Conservation (phyloP, 2,797 vertebrate species). For the Neoniphon sammara region DNA sequence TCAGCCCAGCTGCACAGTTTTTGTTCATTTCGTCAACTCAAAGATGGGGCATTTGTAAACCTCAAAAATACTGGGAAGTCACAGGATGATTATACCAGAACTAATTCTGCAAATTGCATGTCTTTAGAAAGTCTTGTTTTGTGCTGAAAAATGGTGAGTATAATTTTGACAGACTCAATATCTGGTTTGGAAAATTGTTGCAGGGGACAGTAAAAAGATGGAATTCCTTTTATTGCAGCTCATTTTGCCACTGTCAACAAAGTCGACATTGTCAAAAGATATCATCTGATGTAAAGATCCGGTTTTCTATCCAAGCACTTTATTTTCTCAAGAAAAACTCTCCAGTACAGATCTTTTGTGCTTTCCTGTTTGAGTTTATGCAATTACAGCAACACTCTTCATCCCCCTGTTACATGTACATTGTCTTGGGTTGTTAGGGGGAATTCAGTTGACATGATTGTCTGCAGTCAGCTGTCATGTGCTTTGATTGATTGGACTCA, state of each 20-base stretch:
- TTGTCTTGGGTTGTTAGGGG: conserved; percentile 29
- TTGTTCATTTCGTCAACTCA: conserved; percentile 21
- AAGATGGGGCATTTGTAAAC: conserved; percentile 28
- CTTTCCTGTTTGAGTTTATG: background rate
- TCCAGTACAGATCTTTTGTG: background rate
- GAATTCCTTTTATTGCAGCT: background rate
- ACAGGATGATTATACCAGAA: background rate
- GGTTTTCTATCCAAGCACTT: background rate
- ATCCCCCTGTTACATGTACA: conserved; percentile 12
- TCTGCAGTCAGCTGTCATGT: conserved; percentile 43
- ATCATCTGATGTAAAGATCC: background rate
- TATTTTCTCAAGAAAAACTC: background rate
- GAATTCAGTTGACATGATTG: conserved; percentile 27
- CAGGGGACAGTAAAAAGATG: background rate
- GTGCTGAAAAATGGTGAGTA: background rate
- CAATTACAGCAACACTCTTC: conserved; percentile 5
- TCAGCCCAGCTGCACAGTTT: conserved; percentile 36
- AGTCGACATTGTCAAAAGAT: background rate
- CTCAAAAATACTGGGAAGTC: conserved; percentile 35
- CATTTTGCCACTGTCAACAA: background rate
- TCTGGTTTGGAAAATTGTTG: background rate
- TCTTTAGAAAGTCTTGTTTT: background rate
- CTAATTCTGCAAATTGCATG: background rate
- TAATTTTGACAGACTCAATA: background rate
- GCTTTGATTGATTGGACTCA: conserved; percentile 49